A percentile compares a stretch with the other conserved stretches of the same genome.
Conservation (phyloP, 2,888 invertebrate species). For the Agriopis marginaria region DNA sequence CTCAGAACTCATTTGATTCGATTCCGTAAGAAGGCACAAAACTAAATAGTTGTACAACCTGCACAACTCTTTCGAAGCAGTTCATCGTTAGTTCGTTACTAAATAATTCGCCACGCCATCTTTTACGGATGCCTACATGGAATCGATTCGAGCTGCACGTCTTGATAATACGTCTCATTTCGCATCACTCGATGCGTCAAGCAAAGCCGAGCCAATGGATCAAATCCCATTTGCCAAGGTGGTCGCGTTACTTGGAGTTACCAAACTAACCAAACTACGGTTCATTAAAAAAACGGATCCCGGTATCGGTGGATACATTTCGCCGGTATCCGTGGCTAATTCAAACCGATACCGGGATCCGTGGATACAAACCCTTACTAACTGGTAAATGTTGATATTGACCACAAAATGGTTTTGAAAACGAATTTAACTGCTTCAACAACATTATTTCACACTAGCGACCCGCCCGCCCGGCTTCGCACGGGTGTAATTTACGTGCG, state of each 20-base stretch:
- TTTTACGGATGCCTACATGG: conserved; percentile 17
- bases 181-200: conserved; percentile 48
- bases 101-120: conserved; percentile 32
- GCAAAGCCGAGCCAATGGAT: conserved; percentile 38
- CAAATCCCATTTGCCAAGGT: conserved; percentile 55
- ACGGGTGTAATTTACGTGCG: no score
- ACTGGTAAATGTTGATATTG: background rate
- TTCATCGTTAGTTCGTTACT: conserved; percentile 3
- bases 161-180: conserved; percentile 43
- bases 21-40: background rate
- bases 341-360: no score
- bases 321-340: no score
- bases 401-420: background rate
- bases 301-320: no score
- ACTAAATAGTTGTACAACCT: background rate
- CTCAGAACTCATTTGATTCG: background rate
- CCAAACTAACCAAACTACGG: background rate
- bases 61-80: background rate
- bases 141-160: conserved; percentile 52
- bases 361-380: no score
- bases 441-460: background rate
- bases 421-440: background rate
- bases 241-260: conserved; percentile 10
- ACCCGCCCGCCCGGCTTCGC: no score
- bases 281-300: no score